These are phyloP conservation scores for Hypsopygia costalis DNA, from an alignment of 2,888 invertebrate species.

Conservation along the genomic window DNA sequence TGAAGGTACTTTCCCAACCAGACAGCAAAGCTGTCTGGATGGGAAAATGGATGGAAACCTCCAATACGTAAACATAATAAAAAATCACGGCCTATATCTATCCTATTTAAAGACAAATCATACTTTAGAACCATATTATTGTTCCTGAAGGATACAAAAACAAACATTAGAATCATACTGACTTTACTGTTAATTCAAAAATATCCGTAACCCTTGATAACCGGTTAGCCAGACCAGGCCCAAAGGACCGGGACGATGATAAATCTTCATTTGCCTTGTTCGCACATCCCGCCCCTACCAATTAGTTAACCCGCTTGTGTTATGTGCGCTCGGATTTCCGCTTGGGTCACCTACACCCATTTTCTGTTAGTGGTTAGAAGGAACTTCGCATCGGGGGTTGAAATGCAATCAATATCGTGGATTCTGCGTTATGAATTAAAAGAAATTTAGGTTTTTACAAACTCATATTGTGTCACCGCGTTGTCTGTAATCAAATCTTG, in stretches of 20 bases:
- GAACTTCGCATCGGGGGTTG: conserved; percentile 6
- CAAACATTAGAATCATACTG: neutral
- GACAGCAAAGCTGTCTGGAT: too few species aligned
- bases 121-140: too few species aligned
- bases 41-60: too few species aligned
- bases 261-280: conserved; percentile 77
- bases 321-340: conserved; percentile 54
- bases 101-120: too few species aligned
- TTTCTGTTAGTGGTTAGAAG: conserved; percentile 26
- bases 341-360: conserved; percentile 60
- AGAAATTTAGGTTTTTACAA: too few species aligned
- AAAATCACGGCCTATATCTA: too few species aligned
- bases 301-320: conserved; percentile 57
- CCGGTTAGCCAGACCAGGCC: conserved; percentile 27
- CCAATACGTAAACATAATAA: too few species aligned
- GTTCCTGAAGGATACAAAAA: too few species aligned
- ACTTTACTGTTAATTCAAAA: conserved; percentile 22
- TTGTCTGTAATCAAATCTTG: too few species aligned
- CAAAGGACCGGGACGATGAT: conserved; percentile 58
- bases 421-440: too few species aligned
- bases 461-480: too few species aligned
- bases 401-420: neutral
- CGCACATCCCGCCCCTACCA: conserved; percentile 70
- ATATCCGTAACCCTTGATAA: conserved; percentile 26
- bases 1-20: too few species aligned